Conservation (phyloP, 2,113 vertebrate species). For the Apteryx mantelli region DNA sequence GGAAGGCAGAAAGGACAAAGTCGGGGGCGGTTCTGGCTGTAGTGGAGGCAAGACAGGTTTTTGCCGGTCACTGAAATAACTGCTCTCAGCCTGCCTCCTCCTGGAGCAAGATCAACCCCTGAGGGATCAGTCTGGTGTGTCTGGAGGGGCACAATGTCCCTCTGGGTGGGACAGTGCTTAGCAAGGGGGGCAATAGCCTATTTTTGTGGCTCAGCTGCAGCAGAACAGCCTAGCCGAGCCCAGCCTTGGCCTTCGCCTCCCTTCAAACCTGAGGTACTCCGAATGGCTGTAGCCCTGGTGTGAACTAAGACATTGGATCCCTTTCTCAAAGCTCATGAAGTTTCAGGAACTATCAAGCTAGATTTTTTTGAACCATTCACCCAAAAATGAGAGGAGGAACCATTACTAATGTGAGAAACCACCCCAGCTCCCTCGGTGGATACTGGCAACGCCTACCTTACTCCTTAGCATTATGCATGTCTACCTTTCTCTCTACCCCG, state of each 20-base stretch:
- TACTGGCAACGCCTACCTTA: not conserved
- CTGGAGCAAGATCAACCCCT: not conserved
- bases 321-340: not conserved
- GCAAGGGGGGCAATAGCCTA: not conserved
- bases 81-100: not conserved
- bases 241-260: not conserved
- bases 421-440: not conserved
- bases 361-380: not conserved
- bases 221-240: not conserved
- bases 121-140: not conserved
- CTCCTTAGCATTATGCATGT: not conserved
- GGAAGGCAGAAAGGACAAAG: not conserved
- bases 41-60: not conserved
- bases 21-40: not conserved
- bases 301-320: not conserved
- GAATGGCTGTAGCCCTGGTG: not conserved
- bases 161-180: not conserved
- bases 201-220: not conserved
- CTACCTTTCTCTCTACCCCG: not conserved
- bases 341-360: not conserved
- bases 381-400: not conserved
- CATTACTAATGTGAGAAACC: not conserved
- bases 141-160: not conserved
- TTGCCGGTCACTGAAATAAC: not conserved
- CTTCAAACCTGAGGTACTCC: not conserved